phyloP scores from a whole-genome alignment of 2,797 vertebrate species.

The Macropodus opercularis region DNA sequence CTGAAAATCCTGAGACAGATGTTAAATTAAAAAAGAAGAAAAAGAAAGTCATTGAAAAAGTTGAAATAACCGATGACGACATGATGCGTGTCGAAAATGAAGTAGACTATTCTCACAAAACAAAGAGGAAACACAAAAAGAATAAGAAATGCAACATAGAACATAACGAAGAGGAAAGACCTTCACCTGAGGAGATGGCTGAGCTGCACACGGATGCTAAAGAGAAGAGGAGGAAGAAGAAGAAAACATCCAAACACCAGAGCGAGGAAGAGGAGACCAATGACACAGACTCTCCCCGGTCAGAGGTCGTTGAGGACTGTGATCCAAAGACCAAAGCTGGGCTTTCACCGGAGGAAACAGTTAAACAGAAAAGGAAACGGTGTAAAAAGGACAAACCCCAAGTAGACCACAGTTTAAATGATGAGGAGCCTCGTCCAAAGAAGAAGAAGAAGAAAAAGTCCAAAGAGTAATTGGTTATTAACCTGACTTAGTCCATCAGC shows the following conservation, averaged over 20 bases:
- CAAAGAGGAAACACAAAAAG: conserved; percentile 60
- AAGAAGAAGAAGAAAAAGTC: conserved; percentile 56
- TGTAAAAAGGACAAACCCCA: conserved; percentile 45
- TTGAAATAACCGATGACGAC: neutral
- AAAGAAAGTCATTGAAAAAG: conserved; percentile 12
- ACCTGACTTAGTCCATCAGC: neutral
- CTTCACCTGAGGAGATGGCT: neutral
- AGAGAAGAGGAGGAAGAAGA: conserved; percentile 62
- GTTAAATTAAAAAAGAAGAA: conserved; percentile 55
- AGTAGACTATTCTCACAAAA: conserved; percentile 1
- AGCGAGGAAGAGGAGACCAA: conserved; percentile 9
- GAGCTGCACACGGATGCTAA: conserved; percentile 15
- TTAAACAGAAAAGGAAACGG: conserved; percentile 57
- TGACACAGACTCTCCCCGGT: conserved; percentile 3
- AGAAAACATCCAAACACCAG: conserved; percentile 37
- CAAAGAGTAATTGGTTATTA: conserved; percentile 23
- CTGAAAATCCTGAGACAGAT: conserved; percentile 15
- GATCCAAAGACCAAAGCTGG: conserved; percentile 30
- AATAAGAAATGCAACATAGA: conserved; percentile 29
- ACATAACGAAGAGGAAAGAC: neutral
- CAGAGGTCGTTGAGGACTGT: conserved; percentile 10
- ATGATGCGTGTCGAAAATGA: conserved; percentile 8
- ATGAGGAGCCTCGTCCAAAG: conserved; percentile 39
- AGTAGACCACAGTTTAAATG: neutral
- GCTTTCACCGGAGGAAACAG: conserved; percentile 6